Conservation (phyloP, 1,140 invertebrate genomes). For the Eupristina koningsbergeri region DNA sequence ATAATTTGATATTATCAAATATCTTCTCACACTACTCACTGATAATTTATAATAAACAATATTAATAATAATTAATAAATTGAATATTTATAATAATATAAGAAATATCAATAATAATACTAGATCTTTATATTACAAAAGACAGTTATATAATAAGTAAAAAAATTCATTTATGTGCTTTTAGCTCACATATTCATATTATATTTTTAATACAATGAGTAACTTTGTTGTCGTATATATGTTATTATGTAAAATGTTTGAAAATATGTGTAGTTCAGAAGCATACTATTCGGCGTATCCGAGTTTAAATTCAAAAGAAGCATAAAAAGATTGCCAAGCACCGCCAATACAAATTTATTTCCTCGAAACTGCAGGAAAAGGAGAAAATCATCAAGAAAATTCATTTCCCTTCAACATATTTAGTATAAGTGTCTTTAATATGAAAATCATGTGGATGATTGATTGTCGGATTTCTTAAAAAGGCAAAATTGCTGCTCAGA, state of each 20-base stretch:
- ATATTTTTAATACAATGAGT: too few relatives aligned
- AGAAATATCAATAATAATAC: too few relatives aligned
- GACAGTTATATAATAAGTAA: too few relatives aligned
- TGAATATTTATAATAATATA: too few relatives aligned
- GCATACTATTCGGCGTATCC: not conserved
- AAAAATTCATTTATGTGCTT: too few relatives aligned
- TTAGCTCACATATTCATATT: too few relatives aligned
- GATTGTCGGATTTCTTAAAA: constrained; percentile 30
- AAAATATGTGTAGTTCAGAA: not conserved
- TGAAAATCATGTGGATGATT: constrained; percentile 30
- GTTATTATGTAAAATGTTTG: not conserved
- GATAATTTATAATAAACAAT: too few relatives aligned
- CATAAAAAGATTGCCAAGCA: not conserved
- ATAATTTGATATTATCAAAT: too few relatives aligned
- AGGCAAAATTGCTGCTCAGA: constrained; percentile 1
- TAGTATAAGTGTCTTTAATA: constrained; percentile 17
- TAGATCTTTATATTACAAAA: too few relatives aligned
- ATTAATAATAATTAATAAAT: too few relatives aligned
- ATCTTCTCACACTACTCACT: too few relatives aligned
- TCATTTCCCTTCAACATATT: not conserved
- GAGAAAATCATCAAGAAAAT: not conserved
- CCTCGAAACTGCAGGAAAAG: not conserved
- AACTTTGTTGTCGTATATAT: not conserved
- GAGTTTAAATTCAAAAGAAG: not conserved
- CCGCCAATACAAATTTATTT: constrained; percentile 9